Base-by-base conservation (phyloP, 1,140 invertebrate genomes). In the Frieseomelitta varia region DNA sequence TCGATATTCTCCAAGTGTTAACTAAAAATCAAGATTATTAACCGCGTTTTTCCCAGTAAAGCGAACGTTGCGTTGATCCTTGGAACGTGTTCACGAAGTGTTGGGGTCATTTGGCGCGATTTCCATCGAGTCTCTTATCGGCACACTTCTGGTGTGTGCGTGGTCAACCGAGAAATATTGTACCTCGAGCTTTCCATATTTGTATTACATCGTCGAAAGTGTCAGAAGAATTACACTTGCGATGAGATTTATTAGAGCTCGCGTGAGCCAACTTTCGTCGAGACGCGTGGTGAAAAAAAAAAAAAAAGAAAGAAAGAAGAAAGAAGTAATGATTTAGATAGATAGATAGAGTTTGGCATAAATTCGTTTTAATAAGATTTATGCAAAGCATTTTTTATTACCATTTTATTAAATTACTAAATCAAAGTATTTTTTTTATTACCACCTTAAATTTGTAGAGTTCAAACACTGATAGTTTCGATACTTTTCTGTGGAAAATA, bases 111-210 rank as follows among this genome's bases (percentile, higher is more conserved):
- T 72, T 39, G 12, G 69, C 69, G 73, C 73, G 73, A 61, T 75
- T 75, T 75, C 55, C 73, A 75, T 75, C 55, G 73, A 61, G 55
- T 10, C 27, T 1, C 73, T 75, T 75, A 75, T 75, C 73, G 73
- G 55, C 73, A n/a, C 30, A n/a, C 30, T 75, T 75, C 73, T 55
- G 73, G 73, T 75, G 73, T 55, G 73, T 58, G 73, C 73, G 11
- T 30, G 21, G 27, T n/a, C 11, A 24, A n/a, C 58, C 73, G 55
- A n/a, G 73, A 75, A 75, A 75, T 75, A 75, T 75, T 39, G 55
- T 55, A 24, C 30, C 73, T 61, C 19, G 21, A n/a, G 30, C 21
- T 27, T 56, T 56, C 55, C 27, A 30, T 56, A 56, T 56, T 55
- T 27, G 51, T 6, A 14, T 0, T 39, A 21, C 34, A 21, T 1